Evolutionary conservation across 2,797 vertebrate genomes (phyloP).

Genomic region (Pantherophis alleghaniensis): DNA sequence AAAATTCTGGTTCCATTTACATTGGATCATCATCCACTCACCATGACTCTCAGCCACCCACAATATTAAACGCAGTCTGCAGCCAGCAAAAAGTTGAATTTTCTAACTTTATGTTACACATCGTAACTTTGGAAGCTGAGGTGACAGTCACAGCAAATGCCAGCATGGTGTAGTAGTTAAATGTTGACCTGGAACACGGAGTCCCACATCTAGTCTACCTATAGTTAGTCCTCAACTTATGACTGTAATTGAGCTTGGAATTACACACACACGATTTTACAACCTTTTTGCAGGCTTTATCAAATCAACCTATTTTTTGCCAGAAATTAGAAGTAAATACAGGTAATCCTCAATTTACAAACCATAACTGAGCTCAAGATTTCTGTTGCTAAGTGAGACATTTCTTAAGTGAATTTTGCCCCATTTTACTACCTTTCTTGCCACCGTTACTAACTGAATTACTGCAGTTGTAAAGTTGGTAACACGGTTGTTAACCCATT

Average conservation of each 20-base stretch:
- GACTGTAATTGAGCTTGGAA: not conserved
- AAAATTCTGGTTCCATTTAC: not conserved
- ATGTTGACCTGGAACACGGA: not conserved
- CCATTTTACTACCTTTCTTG: no score
- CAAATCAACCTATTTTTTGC: not conserved
- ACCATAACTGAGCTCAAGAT: no score
- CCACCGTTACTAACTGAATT: no score
- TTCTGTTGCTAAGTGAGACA: no score
- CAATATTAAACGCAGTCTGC: not conserved
- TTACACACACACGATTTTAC: not conserved
- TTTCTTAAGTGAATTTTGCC: no score
- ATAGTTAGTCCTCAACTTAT: not conserved
- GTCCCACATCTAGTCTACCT: not conserved
- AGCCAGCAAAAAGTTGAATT: not conserved
- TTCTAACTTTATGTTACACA: not conserved
- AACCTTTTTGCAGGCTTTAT: not conserved
- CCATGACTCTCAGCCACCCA: not conserved
- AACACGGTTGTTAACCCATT: no score
- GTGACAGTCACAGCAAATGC: not conserved
- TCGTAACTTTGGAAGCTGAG: not conserved
- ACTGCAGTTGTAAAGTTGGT: no score
- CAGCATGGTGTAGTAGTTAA: not conserved
- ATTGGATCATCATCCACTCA: not conserved
- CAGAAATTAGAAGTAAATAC: not conserved
- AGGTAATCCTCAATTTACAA: no score